phyloP scores from a whole-genome alignment of 1,140 invertebrate species.

The Patella vulgata region DNA sequence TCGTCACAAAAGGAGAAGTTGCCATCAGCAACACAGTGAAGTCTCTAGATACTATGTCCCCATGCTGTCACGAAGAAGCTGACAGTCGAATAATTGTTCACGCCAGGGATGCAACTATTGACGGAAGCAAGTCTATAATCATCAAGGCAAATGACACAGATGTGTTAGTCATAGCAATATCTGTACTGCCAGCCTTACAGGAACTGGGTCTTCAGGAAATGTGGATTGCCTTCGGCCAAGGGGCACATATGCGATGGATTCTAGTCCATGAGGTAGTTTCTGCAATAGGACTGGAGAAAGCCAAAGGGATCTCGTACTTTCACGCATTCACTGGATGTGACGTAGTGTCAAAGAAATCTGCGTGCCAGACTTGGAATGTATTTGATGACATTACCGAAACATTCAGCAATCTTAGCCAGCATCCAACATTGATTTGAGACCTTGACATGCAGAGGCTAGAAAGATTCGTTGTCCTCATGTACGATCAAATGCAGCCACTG shows the following conservation, averaged over 20 bases:
- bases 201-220: constrained; percentile 33
- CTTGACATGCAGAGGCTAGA: not conserved
- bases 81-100: constrained; percentile 29
- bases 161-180: constrained; percentile 33
- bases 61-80: constrained; percentile 34
- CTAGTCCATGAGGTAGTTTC: too few relatives aligned
- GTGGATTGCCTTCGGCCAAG: constrained; percentile 45
- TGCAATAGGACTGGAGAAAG: constrained; percentile 21
- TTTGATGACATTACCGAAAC: constrained; percentile 15
- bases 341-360: constrained; percentile 32
- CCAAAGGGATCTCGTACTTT: constrained; percentile 34
- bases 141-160: constrained; percentile 41
- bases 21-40: constrained; percentile 17
- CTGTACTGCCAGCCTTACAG: constrained; percentile 13
- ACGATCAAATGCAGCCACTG: constrained; percentile 11
- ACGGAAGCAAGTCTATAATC: constrained; percentile 17
- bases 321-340: constrained; percentile 39
- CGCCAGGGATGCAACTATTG: constrained; percentile 9
- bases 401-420: constrained; percentile 12
- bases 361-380: constrained; percentile 23
- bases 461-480: constrained; percentile 24
- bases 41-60: not conserved
- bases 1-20: constrained; percentile 32
- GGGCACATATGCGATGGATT: constrained; percentile 29
- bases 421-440: too few relatives aligned